Base-by-base conservation (phyloP, 2,113 vertebrate species). In the Formicarius rufipectus region DNA sequence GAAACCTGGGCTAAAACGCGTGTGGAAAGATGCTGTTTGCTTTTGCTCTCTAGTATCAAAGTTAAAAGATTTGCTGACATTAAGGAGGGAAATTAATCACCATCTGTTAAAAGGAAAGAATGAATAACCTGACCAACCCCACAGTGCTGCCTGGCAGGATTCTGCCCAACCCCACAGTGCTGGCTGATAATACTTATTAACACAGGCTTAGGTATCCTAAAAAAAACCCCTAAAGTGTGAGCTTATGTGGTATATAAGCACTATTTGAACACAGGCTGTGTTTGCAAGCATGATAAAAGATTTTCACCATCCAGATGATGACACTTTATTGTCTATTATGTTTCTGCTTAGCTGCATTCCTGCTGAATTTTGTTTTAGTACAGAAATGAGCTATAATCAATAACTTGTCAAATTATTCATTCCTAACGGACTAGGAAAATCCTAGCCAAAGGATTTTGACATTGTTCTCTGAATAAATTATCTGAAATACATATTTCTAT, bases 321-420 rank as follows among this genome's bases (percentile, higher is more conserved):
- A 84, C 68, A 58, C 68, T 90, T 90, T 60, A 84, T 87, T 92
- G 90, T 95, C 85, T 90, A 49, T 96, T 95, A 94, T 78, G 52
- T 92, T 37, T 84, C 52, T 93, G 56, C 87, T 75, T 77, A 93
- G 60, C 72, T 94, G 67, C 64, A 33, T 80, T 93, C n/a, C 67
- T 85, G 49, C 71, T 91, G 58, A 82, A 85, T 96, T 91, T 91
- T 96, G 63, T 88, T 93, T 96, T 80, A 95, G 84, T 83, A 81
- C 39, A 84, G 47, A 90, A 87, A 95, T 63, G 72, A 93, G 47
- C 60, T 90, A 44, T 94, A 94, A 95, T 94, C 88, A 84, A 96
- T 96, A 92, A 90, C 72, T 94, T 93, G 85, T 92, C 93, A 96
- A 90, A 92, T 93, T 89, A 87, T 59, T 94, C 78, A 64, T 92